Evolutionary conservation across 2,113 vertebrate species (phyloP).

Genomic region (Nothocercus nigrocapillus): DNA sequence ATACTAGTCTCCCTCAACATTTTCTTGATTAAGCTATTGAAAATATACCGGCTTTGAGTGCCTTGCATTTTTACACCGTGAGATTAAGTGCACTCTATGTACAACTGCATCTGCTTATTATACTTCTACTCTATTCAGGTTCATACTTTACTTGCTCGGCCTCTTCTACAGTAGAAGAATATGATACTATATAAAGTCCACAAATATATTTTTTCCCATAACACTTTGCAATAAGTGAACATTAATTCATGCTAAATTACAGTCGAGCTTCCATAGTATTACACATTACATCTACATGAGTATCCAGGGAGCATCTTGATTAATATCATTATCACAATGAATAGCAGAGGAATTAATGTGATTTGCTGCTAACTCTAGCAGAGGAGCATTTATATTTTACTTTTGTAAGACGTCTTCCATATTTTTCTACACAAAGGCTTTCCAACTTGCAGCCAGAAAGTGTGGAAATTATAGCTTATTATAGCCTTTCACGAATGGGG

Average conservation of each 20-base stretch:
- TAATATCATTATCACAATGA: slow-evolving; percentile 64
- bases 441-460: not conserved
- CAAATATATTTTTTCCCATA: slow-evolving; percentile 45
- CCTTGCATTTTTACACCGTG: not conserved
- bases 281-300: not conserved
- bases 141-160: not conserved
- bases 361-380: slow-evolving; percentile 54
- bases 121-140: not conserved
- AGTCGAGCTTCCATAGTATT: slow-evolving; percentile 34
- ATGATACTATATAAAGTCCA: not conserved
- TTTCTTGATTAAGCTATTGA: slow-evolving; percentile 27
- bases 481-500: not conserved
- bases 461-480: not conserved
- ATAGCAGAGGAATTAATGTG: slow-evolving; percentile 54
- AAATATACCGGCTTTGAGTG: not conserved
- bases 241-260: slow-evolving; percentile 60
- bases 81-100: not conserved
- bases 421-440: not conserved
- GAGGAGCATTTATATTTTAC: slow-evolving; percentile 50
- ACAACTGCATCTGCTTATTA: not conserved
- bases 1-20: not conserved
- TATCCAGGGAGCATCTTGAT: slow-evolving; percentile 37
- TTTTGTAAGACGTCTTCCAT: slow-evolving; percentile 18
- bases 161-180: not conserved
- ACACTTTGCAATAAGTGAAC: slow-evolving; percentile 37